phyloP scores from a whole-genome alignment of 1,140 invertebrate genomes.

The Ditylenchus dipsaci region DNA sequence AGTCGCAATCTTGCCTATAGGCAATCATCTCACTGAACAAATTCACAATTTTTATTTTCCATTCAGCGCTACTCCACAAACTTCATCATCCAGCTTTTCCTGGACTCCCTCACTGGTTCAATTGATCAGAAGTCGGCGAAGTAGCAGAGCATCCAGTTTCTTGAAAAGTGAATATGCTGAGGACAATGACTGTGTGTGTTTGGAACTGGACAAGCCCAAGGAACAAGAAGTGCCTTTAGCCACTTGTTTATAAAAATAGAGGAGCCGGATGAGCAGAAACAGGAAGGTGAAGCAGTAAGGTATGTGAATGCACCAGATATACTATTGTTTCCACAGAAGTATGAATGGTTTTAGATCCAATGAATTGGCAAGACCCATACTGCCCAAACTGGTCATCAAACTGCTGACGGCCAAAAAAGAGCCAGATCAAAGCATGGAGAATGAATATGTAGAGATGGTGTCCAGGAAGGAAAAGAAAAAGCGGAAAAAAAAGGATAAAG shows the following conservation, averaged over 20 bases:
- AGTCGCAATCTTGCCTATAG: too few relatives aligned
- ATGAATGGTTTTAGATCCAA: background rate
- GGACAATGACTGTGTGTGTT: slow-evolving; percentile 7
- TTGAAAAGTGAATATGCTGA: slow-evolving; percentile 6
- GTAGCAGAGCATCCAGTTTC: background rate
- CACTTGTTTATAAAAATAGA: slow-evolving; percentile 11
- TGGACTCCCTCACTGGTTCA: background rate
- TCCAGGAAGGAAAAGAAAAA: slow-evolving; percentile 17
- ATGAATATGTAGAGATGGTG: background rate
- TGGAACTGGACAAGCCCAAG: too few relatives aligned
- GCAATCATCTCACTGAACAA: too few relatives aligned
- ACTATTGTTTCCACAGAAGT: background rate
- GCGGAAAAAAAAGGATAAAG: slow-evolving; percentile 17
- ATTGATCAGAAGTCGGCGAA: slow-evolving; percentile 8
- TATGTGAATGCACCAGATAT: background rate
- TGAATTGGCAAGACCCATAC: background rate
- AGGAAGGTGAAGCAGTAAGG: background rate
- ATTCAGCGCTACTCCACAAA: background rate
- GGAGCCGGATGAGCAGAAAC: background rate
- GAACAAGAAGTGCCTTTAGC: slow-evolving; percentile 7
- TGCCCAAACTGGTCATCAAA: slow-evolving; percentile 27
- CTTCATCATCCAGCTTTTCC: background rate
- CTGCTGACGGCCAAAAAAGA: slow-evolving; percentile 11
- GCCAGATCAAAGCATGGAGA: background rate
- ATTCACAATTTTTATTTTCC: too few relatives aligned